Percentiles rank a stretch among this genome's conserved stretches.
phyloP scores from a whole-genome alignment of 2,888 invertebrate species.

The Tethea ocularis region DNA sequence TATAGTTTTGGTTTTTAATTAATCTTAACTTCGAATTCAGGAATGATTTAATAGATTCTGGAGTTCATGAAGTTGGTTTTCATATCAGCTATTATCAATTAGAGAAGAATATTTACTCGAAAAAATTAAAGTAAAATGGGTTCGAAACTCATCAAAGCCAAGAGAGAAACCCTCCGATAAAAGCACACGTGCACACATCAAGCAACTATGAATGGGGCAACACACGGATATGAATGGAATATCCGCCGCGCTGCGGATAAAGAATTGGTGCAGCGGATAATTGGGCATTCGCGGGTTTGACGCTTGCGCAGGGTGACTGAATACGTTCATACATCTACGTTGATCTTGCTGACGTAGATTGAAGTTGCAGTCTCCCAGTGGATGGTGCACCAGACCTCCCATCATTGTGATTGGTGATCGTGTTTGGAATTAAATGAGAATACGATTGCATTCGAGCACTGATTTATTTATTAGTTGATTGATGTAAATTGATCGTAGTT shows the following conservation, averaged over 20 bases:
- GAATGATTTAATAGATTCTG: no score
- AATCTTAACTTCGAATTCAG: no score
- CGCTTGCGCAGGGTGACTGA: slow-evolving; percentile 30
- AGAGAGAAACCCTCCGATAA: background rate
- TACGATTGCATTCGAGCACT: slow-evolving; percentile 33
- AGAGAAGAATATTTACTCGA: background rate
- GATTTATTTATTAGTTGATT: slow-evolving; percentile 45
- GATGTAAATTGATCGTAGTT: slow-evolving; percentile 52
- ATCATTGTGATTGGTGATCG: slow-evolving; percentile 47
- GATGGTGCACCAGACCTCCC: slow-evolving; percentile 41
- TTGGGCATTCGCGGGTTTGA: slow-evolving; percentile 44
- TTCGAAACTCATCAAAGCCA: background rate
- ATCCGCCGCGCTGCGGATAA: slow-evolving; percentile 26
- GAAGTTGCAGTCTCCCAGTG: slow-evolving; percentile 33
- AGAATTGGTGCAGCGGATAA: slow-evolving; percentile 41
- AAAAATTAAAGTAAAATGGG: no score
- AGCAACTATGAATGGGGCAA: slow-evolving; percentile 14
- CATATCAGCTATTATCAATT: no score
- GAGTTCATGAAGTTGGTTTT: no score
- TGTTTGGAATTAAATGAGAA: slow-evolving; percentile 49
- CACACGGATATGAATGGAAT: slow-evolving; percentile 18
- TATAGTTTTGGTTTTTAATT: no score
- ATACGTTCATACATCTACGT: slow-evolving; percentile 33
- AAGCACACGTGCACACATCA: slow-evolving; percentile 1
- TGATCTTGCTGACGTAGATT: slow-evolving; percentile 47